Evolutionary conservation across 1,140 invertebrate genomes (phyloP).

Genomic region (Vanessa atalanta): DNA sequence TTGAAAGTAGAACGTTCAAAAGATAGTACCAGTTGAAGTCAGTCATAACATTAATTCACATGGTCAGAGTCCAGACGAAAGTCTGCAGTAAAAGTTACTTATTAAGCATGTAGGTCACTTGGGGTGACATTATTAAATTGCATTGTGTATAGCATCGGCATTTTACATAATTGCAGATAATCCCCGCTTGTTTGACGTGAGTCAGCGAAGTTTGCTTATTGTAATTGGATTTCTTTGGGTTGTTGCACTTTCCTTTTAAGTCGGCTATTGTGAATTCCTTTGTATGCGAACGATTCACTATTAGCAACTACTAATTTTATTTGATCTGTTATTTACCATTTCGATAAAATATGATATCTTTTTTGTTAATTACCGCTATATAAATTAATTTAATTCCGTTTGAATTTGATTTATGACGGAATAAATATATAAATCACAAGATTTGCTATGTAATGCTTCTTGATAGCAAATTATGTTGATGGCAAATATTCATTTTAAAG

Average conservation of each 20-base stretch:
- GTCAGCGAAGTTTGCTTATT: slow-evolving; percentile 43
- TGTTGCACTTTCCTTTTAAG: slow-evolving; percentile 40
- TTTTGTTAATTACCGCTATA: slow-evolving; percentile 1
- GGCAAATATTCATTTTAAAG: neutral
- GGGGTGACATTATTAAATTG: slow-evolving; percentile 44
- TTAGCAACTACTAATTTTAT: neutral
- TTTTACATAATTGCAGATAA: slow-evolving; percentile 35
- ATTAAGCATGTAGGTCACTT: slow-evolving; percentile 48
- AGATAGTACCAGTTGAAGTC: too few relatives aligned
- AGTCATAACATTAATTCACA: neutral
- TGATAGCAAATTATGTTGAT: neutral
- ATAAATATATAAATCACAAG: neutral
- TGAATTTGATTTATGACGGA: neutral
- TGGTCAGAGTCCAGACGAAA: slow-evolving; percentile 9
- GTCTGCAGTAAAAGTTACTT: neutral
- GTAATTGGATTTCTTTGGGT: slow-evolving; percentile 55
- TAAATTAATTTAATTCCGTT: neutral
- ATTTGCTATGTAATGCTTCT: neutral
- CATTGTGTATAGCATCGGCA: slow-evolving; percentile 18
- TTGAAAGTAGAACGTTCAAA: too few relatives aligned
- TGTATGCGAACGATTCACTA: neutral
- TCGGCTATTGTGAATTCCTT: neutral
- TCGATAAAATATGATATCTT: neutral
- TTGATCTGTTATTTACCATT: neutral
- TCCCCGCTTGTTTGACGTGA: slow-evolving; percentile 44